Evolutionary conservation across 2,113 vertebrate genomes (phyloP).

Genomic region (Rhinopomastus cyanomelas): DNA sequence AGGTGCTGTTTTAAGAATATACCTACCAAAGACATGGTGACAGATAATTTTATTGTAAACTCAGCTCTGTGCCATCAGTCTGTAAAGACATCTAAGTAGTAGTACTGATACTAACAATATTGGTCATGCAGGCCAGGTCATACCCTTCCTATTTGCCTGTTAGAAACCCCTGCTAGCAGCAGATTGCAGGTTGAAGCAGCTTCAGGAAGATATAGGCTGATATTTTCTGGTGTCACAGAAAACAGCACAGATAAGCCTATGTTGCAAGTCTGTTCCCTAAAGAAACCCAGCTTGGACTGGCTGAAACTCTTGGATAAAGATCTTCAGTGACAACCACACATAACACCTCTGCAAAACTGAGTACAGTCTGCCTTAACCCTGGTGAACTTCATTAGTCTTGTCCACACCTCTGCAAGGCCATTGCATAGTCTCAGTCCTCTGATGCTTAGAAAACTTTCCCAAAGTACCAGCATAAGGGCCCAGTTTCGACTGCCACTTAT

Average conservation of each 20-base stretch:
- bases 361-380: neutral
- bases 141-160: neutral
- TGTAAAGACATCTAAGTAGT: neutral
- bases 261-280: neutral
- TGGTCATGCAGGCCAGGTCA: neutral
- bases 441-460: neutral
- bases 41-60: neutral
- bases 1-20: neutral
- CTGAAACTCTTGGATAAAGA: neutral
- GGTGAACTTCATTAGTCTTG: neutral
- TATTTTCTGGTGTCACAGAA: neutral
- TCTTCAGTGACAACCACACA: neutral
- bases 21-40: neutral
- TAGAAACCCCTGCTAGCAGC: neutral
- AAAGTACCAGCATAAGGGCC: neutral
- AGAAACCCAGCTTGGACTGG: neutral
- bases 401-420: accelerated
- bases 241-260: neutral
- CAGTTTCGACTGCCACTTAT: neutral
- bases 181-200: neutral
- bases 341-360: neutral
- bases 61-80: neutral
- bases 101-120: neutral
- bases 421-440: neutral
- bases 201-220: neutral